Evolutionary conservation across 2,888 invertebrate species (phyloP), one percentile per base, ranked within the genome.

Genomic region (Anthrax anthrax): DNA sequence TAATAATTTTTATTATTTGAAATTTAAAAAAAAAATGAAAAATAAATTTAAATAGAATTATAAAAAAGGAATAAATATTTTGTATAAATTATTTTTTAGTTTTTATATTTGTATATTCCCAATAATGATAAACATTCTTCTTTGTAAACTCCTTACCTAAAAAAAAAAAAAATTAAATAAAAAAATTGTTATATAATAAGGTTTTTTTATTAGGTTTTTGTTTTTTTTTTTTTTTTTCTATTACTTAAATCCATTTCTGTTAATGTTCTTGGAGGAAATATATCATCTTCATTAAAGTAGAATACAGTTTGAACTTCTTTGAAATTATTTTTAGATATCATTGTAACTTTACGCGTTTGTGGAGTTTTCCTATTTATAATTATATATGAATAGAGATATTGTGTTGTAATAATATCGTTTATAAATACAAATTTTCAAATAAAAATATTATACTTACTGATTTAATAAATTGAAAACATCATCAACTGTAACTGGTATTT

Each of bases 301-400:
- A 63, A 65, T 3, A 60, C 63, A 4, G 59, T 61, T 42, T 58
- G 55, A 4, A 62, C 50, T 43, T 60, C 54, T 13, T 59, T 60
- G 18, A 62, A 63, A 19, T 57, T 58, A 42, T 62, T 65, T 4
- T 52, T 48, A 1, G 67, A 66, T 27, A 47, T 55, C 53, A 68
- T 60, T 3, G 53, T 58, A 29, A 68, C 60, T 27, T 59, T 59
- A 1, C 65, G 58, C 3, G 59, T 55, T 34, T 64, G 57, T 4
- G 68, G 68, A 46, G 61, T 61, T 47, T 61, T 64, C 16, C 62
- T 60, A 46, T n/a, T n/a, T n/a, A n/a, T n/a, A n/a, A n/a, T n/a
- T n/a, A n/a, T n/a, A n/a, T n/a, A n/a, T n/a, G n/a, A n/a, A n/a
- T 27, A n/a, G 16, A 29, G 37, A 37, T 32, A 23, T 23, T 40